Base-by-base conservation (phyloP, 2,888 invertebrate species). In the Pteria penguin region DNA sequence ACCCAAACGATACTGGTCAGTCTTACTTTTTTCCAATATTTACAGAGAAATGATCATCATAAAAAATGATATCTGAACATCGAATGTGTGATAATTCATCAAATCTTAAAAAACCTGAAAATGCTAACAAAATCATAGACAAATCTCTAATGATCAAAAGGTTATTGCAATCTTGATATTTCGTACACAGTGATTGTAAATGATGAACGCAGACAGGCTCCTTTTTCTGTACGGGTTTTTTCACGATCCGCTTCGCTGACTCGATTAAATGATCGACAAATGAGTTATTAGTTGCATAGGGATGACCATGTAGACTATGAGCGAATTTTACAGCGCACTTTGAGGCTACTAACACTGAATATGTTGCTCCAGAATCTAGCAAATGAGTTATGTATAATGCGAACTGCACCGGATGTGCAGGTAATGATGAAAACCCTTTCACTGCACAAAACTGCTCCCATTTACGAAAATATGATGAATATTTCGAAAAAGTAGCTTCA, bases 21-120 rank as follows among this genome's bases (percentile, higher is more conserved):
- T 57, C 45, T 67, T 67, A 32, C 67, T n/a, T 54, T 31, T 57
- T 67, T 45, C 55, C n/a, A n/a, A n/a, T 52, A 11, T 67, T 27
- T 1, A 67, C 11, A 55, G 54, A 67, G 8, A 67, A 54, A 54
- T 55, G 55, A 31, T 22, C 32, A 45, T 55, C 67, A 57, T 31
- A n/a, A 14, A 32, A 57, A 29, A 54, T 24, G 8, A 55, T 54
- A 22, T 55, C 67, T 26, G n/a, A 31, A 55, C 55, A 55, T 67
- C 26, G 33, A 55, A 67, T 31, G 24, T 26, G 27, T 45, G 29
- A 32, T 29, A 67, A 32, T 55, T 55, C 67, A 31, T 67, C 67
- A 67, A n/a, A 67, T n/a, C 67, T 11, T 22, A 45, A 45, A 45
- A 45, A 45, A 14, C 11, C 1, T 14, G 45, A 45, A 45, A 45